These are phyloP conservation scores for Paguma larvata DNA, from an alignment of 2,797 vertebrate genomes.

Conservation along the genomic window DNA sequence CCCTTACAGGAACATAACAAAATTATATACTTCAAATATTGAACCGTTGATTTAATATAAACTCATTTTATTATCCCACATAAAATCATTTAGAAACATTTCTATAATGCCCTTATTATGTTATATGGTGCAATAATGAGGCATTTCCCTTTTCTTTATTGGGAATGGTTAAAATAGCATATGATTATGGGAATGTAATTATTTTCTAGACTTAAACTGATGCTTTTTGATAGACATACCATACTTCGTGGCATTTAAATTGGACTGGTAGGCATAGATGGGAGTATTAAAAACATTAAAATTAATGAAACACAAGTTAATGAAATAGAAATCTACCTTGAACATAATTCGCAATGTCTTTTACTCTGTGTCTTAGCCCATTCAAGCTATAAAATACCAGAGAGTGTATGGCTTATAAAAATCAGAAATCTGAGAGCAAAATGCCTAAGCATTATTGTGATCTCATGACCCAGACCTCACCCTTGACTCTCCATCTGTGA, in stretches of 20 bases:
- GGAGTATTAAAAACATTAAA: neutral
- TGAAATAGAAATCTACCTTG: neutral
- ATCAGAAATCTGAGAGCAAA: neutral
- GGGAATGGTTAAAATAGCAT: neutral
- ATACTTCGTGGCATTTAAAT: neutral
- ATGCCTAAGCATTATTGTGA: neutral
- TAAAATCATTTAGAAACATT: neutral
- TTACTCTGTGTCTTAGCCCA: neutral
- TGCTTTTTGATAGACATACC: neutral
- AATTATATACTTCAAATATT: neutral
- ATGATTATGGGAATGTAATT: neutral
- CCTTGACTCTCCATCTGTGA: neutral
- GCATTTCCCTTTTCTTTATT: neutral
- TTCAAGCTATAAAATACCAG: neutral
- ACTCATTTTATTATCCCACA: neutral
- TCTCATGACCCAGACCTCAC: neutral
- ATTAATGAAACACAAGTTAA: constrained; percentile 14
- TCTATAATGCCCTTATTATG: neutral
- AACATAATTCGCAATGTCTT: neutral
- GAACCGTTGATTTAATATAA: neutral
- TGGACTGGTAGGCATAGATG: neutral
- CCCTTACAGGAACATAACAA: neutral
- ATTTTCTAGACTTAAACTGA: neutral
- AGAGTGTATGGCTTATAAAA: neutral
- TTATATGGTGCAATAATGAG: neutral